Evolutionary conservation across 2,113 vertebrate genomes (phyloP).

Genomic region (Rhinichthys klamathensis): DNA sequence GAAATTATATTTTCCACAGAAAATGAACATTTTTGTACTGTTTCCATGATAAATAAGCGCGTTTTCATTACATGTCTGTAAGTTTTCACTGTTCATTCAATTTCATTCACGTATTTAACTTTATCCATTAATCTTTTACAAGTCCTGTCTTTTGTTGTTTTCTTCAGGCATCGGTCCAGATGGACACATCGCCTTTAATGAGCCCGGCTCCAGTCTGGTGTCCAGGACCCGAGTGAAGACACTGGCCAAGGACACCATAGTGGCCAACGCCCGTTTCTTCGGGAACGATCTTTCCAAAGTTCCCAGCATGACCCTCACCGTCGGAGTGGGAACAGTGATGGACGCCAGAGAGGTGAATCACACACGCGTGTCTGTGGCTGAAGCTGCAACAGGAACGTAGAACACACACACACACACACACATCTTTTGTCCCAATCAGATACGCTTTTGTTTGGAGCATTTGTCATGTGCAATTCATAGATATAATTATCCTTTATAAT

Average conservation of each 20-base stretch:
- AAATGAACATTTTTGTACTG: background rate
- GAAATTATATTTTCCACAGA: background rate
- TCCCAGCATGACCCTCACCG: slow-evolving; percentile 94
- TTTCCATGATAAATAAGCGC: background rate
- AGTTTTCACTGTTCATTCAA: background rate
- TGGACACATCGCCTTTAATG: slow-evolving; percentile 97
- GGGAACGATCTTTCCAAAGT: slow-evolving; percentile 91
- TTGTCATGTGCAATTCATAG: background rate
- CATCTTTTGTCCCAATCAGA: background rate
- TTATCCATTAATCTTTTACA: background rate
- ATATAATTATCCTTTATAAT: background rate
- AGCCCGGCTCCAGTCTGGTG: slow-evolving; percentile 92
- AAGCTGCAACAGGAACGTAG: background rate
- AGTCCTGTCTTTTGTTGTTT: background rate
- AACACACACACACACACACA: background rate
- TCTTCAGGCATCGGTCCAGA: slow-evolving; percentile 92
- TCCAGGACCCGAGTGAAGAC: slow-evolving; percentile 97
- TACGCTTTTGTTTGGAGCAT: background rate
- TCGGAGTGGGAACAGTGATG: slow-evolving; percentile 98
- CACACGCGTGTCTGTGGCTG: background rate
- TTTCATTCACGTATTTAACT: background rate
- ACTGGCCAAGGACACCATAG: slow-evolving; percentile 92
- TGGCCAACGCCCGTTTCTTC: slow-evolving; percentile 96
- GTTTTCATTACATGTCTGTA: background rate
- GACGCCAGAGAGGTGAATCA: slow-evolving; percentile 90